Evolutionary conservation across 2,888 invertebrate species (phyloP).

Genomic region (Branchellion lobata): DNA sequence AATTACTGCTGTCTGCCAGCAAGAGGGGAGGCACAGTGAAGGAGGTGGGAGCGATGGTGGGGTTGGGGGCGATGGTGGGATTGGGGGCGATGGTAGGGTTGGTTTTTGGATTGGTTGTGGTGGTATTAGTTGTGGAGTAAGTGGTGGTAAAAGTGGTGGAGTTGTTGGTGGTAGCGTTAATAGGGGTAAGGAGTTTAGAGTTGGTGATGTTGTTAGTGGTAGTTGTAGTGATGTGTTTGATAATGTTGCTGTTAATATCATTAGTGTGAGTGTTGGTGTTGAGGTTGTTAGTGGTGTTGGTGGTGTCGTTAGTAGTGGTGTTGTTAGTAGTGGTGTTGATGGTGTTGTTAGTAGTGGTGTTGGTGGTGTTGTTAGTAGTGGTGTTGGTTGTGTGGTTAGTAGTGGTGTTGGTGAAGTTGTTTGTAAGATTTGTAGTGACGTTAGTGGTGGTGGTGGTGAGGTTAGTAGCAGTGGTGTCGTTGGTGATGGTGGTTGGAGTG

Average conservation of each 20-base stretch:
- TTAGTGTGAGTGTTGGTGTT: too few species aligned
- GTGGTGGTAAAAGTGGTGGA: background rate
- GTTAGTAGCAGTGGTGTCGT: too few species aligned
- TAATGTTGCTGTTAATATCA: background rate
- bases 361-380: background rate
- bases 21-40: conserved; percentile 50
- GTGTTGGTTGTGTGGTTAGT: background rate
- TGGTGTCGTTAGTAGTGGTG: background rate
- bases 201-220: background rate
- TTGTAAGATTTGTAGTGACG: background rate
- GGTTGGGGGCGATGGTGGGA: background rate
- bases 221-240: background rate
- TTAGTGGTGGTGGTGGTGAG: background rate
- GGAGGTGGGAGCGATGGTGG: background rate
- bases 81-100: background rate
- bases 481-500: too few species aligned
- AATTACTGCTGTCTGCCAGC: conserved; percentile 65
- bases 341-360: background rate
- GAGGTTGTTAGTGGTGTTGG: background rate
- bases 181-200: background rate
- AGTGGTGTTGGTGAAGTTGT: background rate
- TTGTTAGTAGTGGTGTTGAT: background rate
- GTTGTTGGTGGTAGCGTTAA: background rate
- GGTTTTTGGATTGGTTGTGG: too few species aligned
- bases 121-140: background rate